phyloP scores from a whole-genome alignment of 37 sponge, comb jelly and placozoan species.

The Beroe ovata region DNA sequence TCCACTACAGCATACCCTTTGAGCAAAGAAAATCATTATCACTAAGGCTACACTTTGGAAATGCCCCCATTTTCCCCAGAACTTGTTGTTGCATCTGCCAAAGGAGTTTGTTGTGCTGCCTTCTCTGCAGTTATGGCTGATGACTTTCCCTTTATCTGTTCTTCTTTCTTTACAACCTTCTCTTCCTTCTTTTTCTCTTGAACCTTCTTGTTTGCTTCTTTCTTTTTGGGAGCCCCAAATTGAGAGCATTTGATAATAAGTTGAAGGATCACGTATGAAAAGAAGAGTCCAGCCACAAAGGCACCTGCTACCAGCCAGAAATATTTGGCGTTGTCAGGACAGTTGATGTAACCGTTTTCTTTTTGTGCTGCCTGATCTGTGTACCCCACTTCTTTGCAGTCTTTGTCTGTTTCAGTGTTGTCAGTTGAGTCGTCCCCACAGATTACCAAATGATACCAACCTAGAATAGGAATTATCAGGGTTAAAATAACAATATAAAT shows the following conservation, averaged over 20 bases:
- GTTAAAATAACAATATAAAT: too few relatives aligned
- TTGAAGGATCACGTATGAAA: constrained; percentile 48
- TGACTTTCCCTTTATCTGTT: background rate
- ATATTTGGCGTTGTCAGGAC: constrained; percentile 40
- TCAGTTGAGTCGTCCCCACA: too few relatives aligned
- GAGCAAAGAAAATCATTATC: background rate
- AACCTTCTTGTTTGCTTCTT: background rate
- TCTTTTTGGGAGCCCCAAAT: constrained; percentile 4
- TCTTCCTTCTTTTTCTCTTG: constrained; percentile 16
- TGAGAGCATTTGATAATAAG: constrained; percentile 54
- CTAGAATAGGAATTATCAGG: background rate
- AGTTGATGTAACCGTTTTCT: background rate
- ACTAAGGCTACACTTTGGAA: background rate
- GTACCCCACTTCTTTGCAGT: background rate
- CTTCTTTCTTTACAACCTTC: background rate
- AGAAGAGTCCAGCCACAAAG: constrained; percentile 19
- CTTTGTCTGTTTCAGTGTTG: background rate
- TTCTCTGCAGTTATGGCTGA: background rate
- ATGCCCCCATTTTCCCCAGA: constrained; percentile 16
- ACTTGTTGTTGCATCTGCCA: background rate
- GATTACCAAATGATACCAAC: background rate
- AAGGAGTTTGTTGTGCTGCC: background rate
- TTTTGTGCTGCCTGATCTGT: background rate
- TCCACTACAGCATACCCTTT: too few relatives aligned
- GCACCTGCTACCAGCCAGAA: constrained; percentile 31